Evolutionary conservation across 2,888 invertebrate species (phyloP).

Genomic region (Cryptus viduatorius): DNA sequence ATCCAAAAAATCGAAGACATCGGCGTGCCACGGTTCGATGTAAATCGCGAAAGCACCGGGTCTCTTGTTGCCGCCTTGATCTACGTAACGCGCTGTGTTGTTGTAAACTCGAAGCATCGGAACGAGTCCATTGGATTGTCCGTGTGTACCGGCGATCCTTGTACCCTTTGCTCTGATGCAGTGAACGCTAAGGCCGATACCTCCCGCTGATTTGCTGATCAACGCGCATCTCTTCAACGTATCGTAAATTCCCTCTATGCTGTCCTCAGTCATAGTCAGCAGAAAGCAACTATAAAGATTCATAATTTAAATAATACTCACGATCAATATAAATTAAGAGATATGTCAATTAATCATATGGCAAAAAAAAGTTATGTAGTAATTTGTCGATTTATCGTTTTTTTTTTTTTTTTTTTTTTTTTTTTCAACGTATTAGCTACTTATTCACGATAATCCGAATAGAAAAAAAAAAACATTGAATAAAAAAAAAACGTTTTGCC

Average conservation of each 20-base stretch:
- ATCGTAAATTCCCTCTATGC: conserved; percentile 97
- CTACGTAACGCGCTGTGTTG: conserved; percentile 97
- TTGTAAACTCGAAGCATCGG: conserved; percentile 98
- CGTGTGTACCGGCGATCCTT: conserved; percentile 97
- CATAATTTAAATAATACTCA: neutral
- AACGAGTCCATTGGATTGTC: conserved; percentile 97
- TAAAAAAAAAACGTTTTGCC: too few relatives aligned
- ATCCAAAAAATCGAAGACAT: conserved; percentile 97
- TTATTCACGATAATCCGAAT: neutral
- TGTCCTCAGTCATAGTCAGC: conserved; percentile 97
- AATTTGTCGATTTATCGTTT: too few relatives aligned
- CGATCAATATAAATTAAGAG: neutral
- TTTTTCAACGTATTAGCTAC: conserved; percentile 27
- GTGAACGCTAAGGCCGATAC: conserved; percentile 98
- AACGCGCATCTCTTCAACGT: conserved; percentile 96
- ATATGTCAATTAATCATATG: neutral
- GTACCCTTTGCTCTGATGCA: conserved; percentile 97
- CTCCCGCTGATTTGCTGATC: conserved; percentile 98
- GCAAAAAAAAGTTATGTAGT: too few relatives aligned
- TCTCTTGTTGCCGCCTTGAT: conserved; percentile 98
- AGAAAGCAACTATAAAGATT: conserved; percentile 92
- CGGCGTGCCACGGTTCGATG: conserved; percentile 99
- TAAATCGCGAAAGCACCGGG: conserved; percentile 99
- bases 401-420: conserved; percentile 6
- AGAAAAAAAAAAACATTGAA: conserved; percentile 15